These are phyloP conservation scores for Choristoneura fumiferana DNA, from an alignment of 1,140 invertebrate species.

Conservation along the genomic window DNA sequence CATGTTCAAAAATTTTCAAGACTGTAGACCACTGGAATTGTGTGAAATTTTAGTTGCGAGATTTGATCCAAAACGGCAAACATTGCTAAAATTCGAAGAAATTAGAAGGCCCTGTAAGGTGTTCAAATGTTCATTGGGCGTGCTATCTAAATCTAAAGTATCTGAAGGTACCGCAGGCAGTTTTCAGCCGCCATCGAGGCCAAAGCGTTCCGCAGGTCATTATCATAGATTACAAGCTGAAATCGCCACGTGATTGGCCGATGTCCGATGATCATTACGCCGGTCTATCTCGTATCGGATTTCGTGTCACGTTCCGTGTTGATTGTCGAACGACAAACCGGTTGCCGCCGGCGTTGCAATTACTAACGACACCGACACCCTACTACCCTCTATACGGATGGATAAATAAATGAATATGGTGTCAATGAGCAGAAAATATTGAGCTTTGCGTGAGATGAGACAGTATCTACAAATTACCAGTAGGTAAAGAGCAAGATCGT, in stretches of 20 bases:
- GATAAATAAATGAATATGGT: slow-evolving; percentile 7
- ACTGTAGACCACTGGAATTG: no score
- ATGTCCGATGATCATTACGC: slow-evolving; percentile 50
- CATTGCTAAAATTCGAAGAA: no score
- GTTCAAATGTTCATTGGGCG: no score
- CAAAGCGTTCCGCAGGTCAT: not conserved
- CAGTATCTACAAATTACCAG: slow-evolving; percentile 36
- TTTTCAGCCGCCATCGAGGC: slow-evolving; percentile 1
- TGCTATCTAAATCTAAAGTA: no score
- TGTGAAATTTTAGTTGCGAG: no score
- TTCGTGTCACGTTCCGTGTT: slow-evolving; percentile 67
- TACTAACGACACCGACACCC: slow-evolving; percentile 61
- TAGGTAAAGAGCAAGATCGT: no score
- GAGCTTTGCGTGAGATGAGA: slow-evolving; percentile 6
- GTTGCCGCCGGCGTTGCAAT: slow-evolving; percentile 64
- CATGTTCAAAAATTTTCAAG: no score
- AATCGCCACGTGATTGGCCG: slow-evolving; percentile 38
- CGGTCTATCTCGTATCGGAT: slow-evolving; percentile 61
- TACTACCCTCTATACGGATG: slow-evolving; percentile 22
- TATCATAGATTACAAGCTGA: slow-evolving; percentile 17
- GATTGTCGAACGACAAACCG: slow-evolving; percentile 68
- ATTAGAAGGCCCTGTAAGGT: no score
- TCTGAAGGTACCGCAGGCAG: not conserved
- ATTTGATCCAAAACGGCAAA: no score
- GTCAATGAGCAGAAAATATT: not conserved